These are phyloP conservation scores for Balaenoptera acutorostrata DNA, from an alignment of 2,113 vertebrate genomes.

Conservation along the genomic window DNA sequence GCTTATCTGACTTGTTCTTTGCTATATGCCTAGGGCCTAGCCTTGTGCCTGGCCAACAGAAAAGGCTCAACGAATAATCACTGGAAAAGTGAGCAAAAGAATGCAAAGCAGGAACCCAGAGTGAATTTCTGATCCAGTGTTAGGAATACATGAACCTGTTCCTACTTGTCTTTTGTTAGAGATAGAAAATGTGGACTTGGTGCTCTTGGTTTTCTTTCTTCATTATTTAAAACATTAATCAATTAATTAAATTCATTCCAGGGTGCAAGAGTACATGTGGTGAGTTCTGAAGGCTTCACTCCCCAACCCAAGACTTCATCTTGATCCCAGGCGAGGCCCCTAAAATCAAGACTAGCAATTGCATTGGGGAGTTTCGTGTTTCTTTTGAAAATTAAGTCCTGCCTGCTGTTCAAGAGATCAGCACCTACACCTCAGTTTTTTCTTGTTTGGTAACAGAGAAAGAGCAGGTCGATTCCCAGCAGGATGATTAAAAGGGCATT, in stretches of 20 bases:
- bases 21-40: not conserved
- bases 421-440: not conserved
- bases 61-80: not conserved
- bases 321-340: not conserved
- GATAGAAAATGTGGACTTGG: not conserved
- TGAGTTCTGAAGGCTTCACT: not conserved
- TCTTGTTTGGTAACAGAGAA: conserved; percentile 36
- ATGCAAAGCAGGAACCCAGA: not conserved
- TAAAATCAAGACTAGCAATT: conserved; percentile 9
- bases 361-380: not conserved
- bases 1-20: not conserved
- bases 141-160: not conserved
- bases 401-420: not conserved
- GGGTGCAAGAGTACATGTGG: not conserved
- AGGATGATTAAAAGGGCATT: conserved; percentile 32
- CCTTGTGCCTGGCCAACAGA: not conserved
- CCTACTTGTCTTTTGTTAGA: not conserved
- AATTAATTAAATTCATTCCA: not conserved
- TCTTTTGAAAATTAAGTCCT: conserved; percentile 2
- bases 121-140: not conserved
- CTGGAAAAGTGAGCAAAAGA: not conserved
- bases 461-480: not conserved
- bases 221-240: not conserved
- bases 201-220: not conserved
- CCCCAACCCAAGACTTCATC: not conserved